These are phyloP conservation scores for Crenichthys baileyi DNA, from an alignment of 2,797 vertebrate species.

Conservation along the genomic window DNA sequence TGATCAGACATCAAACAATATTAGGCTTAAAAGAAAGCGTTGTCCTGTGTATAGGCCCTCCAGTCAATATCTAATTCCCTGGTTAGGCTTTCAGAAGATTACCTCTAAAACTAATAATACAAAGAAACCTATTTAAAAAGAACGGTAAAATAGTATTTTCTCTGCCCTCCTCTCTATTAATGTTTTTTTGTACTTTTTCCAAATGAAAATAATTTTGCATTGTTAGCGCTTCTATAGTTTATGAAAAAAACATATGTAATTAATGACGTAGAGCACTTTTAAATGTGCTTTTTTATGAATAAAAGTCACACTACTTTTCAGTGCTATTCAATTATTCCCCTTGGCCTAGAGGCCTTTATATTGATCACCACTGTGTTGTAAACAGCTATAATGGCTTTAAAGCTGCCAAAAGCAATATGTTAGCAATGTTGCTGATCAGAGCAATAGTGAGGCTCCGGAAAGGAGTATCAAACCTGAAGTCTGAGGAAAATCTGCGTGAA, in stretches of 20 bases:
- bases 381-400: background rate
- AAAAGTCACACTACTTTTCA: background rate
- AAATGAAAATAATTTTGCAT: background rate
- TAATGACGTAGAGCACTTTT: background rate
- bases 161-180: background rate
- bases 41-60: too few species aligned
- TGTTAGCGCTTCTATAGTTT: background rate
- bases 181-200: background rate
- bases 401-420: background rate
- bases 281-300: background rate
- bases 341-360: background rate
- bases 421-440: background rate
- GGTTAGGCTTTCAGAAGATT: background rate
- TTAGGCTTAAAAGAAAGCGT: too few species aligned
- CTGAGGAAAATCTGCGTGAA: constrained; percentile 98
- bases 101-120: background rate
- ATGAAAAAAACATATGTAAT: background rate
- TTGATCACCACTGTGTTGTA: background rate
- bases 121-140: background rate
- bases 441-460: background rate
- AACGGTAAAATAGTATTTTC: background rate
- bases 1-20: too few species aligned
- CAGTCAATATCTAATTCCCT: background rate
- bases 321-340: too few species aligned
- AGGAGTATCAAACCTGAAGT: constrained; percentile 86